Base-by-base conservation (phyloP, 2,113 vertebrate species). In the Bagarius yarrelli region DNA sequence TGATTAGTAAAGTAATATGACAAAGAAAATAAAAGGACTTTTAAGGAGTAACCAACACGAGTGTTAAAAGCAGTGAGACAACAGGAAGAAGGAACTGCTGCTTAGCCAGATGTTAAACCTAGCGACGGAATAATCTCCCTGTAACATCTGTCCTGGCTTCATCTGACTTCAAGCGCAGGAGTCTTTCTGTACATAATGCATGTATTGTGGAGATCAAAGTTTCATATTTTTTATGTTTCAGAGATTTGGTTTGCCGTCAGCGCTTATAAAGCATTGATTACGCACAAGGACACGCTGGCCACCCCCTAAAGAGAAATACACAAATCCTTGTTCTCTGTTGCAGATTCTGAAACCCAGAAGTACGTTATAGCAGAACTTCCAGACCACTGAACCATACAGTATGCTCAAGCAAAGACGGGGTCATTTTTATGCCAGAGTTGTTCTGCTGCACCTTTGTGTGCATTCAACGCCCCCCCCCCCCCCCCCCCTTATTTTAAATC, bases 391-490 rank as follows among this genome's bases (percentile, higher is more conserved):
- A 64, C 75, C 74, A 56, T 52, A 72, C 70, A 57, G 76, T 82
- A 61, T 55, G 23, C 64, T 69, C 73, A 57, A 47, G 47, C 21
- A 30, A 4, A 81, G 84, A 47, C 50, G 40, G 40, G 27, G 25
- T 64, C 69, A 74, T 78, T 72, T 76, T 67, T 72, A 76, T 77
- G 77, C 82, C 36, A 74, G n/a, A n/a, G n/a, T 21, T 59, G 70
- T 78, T 78, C 32, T 85, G 66, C 78, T 79, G 69, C 50, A 78
- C 81, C 66, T 81, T 69, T 78, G 61, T 85, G 63, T 73, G 75
- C 67, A n/a, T n/a, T n/a, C n/a, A n/a, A n/a, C n/a, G n/a, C n/a
- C n/a, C n/a, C n/a, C n/a, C n/a, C n/a, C n/a, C n/a, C n/a, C n/a
- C n/a, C n/a, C n/a, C n/a, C n/a, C n/a, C n/a, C n/a, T n/a, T n/a